Percentiles rank a stretch among this genome's conserved stretches.
These are phyloP conservation scores for Augiades crinisus DNA, from an alignment of 2,888 invertebrate species.

Conservation along the genomic window DNA sequence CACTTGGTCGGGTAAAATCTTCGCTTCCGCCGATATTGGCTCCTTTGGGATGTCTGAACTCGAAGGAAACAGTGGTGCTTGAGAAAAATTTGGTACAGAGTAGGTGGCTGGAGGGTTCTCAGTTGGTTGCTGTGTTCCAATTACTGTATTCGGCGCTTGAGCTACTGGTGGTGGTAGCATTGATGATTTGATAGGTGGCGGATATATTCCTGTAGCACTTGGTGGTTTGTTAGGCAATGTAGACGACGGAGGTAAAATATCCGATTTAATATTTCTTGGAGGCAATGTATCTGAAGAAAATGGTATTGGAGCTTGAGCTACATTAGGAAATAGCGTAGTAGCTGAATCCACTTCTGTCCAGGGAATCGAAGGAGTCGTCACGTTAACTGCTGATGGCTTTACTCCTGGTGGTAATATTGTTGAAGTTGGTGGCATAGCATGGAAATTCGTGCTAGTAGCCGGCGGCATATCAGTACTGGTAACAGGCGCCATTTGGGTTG, in stretches of 20 bases:
- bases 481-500: too few relatives aligned
- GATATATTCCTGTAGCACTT: background rate
- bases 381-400: conserved; percentile 3
- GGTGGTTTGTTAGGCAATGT: background rate
- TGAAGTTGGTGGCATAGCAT: too few relatives aligned
- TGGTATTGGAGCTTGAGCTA: background rate
- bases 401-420: too few relatives aligned
- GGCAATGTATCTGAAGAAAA: conserved; percentile 10
- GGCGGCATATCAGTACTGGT: too few relatives aligned
- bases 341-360: background rate
- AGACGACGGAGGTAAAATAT: background rate
- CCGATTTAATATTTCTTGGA: background rate
- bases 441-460: too few relatives aligned
- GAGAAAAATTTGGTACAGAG: background rate
- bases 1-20: background rate
- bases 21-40: background rate
- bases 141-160: background rate
- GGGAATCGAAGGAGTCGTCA: background rate
- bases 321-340: background rate
- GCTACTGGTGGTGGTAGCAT: conserved; percentile 18
- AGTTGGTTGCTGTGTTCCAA: background rate
- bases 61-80: background rate
- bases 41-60: background rate
- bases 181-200: conserved; percentile 8
- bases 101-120: background rate